phyloP scores from a whole-genome alignment of 2,888 invertebrate species.

The Tachina lurida region DNA sequence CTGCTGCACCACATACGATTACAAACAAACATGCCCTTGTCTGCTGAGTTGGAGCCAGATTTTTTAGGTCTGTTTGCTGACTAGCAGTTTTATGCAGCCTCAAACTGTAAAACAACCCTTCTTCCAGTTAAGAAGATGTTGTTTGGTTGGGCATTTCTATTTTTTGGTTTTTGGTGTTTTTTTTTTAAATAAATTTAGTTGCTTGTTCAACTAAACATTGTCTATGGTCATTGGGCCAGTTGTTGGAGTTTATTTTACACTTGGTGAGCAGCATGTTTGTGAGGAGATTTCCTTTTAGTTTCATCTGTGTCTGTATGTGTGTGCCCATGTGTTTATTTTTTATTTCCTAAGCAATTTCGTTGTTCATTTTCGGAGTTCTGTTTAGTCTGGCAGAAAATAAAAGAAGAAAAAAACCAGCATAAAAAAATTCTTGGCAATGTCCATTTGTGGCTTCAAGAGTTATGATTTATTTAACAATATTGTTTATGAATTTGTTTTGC shows the following conservation, averaged over 20 bases:
- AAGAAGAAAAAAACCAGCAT: neutral
- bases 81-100: neutral
- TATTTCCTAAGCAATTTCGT: constrained; percentile 32
- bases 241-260: constrained; percentile 63
- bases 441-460: constrained; percentile 62
- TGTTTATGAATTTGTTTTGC: constrained; percentile 59
- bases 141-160: constrained; percentile 17
- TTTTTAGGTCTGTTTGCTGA: constrained; percentile 12
- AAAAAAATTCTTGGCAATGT: constrained; percentile 61
- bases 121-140: constrained; percentile 2
- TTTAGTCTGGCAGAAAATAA: constrained; percentile 29
- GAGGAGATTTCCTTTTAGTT: constrained; percentile 37
- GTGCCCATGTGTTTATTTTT: constrained; percentile 46
- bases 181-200: constrained; percentile 24
- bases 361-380: constrained; percentile 29
- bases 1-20: neutral
- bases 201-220: constrained; percentile 39
- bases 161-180: constrained; percentile 8
- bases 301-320: constrained; percentile 4
- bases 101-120: neutral
- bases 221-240: constrained; percentile 63
- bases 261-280: constrained; percentile 54
- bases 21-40: constrained; percentile 27
- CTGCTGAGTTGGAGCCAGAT: neutral
- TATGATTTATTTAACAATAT: constrained; percentile 67